These are phyloP conservation scores for Nomada fucata DNA, from an alignment of 2,888 invertebrate genomes.

Conservation along the genomic window DNA sequence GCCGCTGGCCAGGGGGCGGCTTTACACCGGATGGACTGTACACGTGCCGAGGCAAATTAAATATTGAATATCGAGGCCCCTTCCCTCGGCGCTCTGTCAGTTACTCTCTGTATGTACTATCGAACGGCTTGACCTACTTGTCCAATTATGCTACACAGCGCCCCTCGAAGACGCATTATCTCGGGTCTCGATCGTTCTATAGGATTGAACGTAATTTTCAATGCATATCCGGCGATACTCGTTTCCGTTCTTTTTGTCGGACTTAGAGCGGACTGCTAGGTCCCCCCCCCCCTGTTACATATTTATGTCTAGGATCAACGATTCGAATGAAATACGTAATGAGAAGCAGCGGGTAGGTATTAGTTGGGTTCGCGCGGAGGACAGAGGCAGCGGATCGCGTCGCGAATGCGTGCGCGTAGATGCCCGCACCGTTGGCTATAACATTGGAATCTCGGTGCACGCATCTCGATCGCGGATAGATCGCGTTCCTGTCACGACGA, in stretches of 20 bases:
- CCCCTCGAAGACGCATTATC: constrained; percentile 22
- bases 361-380: too few relatives aligned
- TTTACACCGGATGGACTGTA: constrained; percentile 41
- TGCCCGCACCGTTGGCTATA: constrained; percentile 32
- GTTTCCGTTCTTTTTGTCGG: too few relatives aligned
- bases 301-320: too few relatives aligned
- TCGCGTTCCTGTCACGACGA: constrained; percentile 52
- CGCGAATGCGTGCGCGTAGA: neutral
- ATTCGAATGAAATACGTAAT: too few relatives aligned
- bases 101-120: constrained; percentile 43
- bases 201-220: neutral
- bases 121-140: constrained; percentile 66
- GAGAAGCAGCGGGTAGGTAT: too few relatives aligned
- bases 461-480: constrained; percentile 33
- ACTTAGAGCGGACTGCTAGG: too few relatives aligned
- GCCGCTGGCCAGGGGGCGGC: constrained; percentile 10
- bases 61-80: constrained; percentile 76
- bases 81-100: constrained; percentile 32
- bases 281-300: neutral
- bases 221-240: neutral
- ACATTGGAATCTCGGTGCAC: constrained; percentile 26
- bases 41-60: constrained; percentile 72
- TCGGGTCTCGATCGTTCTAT: constrained; percentile 3
- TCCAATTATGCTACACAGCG: constrained; percentile 58
- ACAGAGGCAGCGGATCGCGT: neutral